These are phyloP conservation scores for Channa argus DNA, from an alignment of 2,113 vertebrate species.

Conservation along the genomic window DNA sequence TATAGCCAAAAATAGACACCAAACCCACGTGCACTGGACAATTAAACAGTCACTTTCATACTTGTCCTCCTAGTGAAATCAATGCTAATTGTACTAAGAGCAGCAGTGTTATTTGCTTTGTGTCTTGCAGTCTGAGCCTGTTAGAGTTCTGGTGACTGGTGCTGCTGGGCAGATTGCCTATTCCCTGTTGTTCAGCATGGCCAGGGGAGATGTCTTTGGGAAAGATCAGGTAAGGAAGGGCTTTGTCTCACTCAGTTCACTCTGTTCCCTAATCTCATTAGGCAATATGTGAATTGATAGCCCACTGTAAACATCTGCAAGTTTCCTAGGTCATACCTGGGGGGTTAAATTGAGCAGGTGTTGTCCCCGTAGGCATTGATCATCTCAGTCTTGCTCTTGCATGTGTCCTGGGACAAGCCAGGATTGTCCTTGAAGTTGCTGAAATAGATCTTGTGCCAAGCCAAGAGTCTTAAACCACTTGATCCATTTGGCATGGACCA, in stretches of 20 bases:
- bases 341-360: constrained; percentile 18
- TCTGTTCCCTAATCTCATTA: constrained; percentile 35
- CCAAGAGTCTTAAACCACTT: constrained; percentile 54
- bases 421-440: constrained; percentile 55
- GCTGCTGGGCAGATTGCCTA: constrained; percentile 98
- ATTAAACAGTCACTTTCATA: not conserved
- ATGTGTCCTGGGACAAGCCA: not conserved
- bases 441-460: constrained; percentile 32
- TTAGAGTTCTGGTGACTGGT: constrained; percentile 95
- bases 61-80: not conserved
- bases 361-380: constrained; percentile 18
- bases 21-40: constrained; percentile 9
- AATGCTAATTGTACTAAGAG: constrained; percentile 19
- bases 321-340: constrained; percentile 6
- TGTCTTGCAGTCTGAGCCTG: constrained; percentile 87
- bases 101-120: constrained; percentile 16
- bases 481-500: constrained; percentile 46
- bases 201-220: constrained; percentile 97
- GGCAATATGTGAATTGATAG: not conserved
- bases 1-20: constrained; percentile 41
- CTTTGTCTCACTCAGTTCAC: constrained; percentile 24
- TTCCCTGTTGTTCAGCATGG: constrained; percentile 93
- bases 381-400: constrained; percentile 18
- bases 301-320: constrained; percentile 4
- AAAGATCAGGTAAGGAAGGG: constrained; percentile 91